Base-by-base conservation (phyloP, 2,113 vertebrate genomes). In the Chaenocephalus aceratus region DNA sequence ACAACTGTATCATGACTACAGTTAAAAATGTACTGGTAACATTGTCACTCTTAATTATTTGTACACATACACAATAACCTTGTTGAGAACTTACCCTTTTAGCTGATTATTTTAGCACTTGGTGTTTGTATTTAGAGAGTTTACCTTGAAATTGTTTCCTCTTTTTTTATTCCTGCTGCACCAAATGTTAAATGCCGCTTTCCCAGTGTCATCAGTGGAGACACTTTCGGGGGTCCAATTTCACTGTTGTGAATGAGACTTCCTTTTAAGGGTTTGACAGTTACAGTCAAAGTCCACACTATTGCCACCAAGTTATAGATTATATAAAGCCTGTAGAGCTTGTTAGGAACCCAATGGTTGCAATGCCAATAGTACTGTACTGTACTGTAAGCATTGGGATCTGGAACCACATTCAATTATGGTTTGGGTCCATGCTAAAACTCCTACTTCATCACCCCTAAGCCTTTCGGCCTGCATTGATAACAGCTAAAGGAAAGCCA, bases 41-140 rank as follows among this genome's bases (percentile, higher is more conserved):
- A 56, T 84, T 86, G 82, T 87, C 86, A 79, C 79, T 77, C 72
- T 75, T 77, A 72, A 79, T 85, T 77, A 84, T 91, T 87, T 91
- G 87, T 93, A 84, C 85, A 86, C 88, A 26, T 80, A 82, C 77
- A 85, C 82, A 82, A 79, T 92, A 89, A 85, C 77, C 84, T 82
- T 87, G 84, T 90, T 86, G 63, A 70, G 65, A 91, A 86, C 69
- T 57, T 83, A 87, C 87, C 80, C 56, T 92, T 88, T 86, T 89
- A 92, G 88, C 79, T 86, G 83, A 87, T 89, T 90, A 85, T 89
- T 92, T 93, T 94, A 93, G 93, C 91, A 93, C 84, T 93, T 90
- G 91, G 76, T 92, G 86, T 88, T 90, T 91, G 82, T 92, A 87
- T 92, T 73, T 93, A 90, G 89, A 87, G 83, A 71, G 68, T 77